Percentiles rank a stretch among this genome's conserved stretches.
phyloP scores from a whole-genome alignment of 1,140 invertebrate genomes.

The Brachystomella parvula region DNA sequence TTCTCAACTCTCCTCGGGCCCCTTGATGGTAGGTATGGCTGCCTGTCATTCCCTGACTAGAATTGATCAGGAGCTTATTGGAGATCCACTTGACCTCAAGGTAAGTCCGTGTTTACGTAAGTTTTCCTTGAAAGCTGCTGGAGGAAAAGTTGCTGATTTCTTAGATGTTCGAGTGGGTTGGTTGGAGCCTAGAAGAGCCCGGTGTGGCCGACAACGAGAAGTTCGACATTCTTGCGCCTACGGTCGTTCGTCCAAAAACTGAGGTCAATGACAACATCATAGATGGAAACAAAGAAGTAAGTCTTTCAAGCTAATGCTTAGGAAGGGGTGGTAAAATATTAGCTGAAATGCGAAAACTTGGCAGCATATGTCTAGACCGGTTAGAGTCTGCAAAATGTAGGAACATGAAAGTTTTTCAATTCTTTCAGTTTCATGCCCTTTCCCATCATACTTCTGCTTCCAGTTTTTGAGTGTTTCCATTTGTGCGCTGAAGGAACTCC shows the following conservation, averaged over 20 bases:
- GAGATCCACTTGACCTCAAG: constrained; percentile 76
- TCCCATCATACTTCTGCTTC: too few species aligned
- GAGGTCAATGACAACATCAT: constrained; percentile 28
- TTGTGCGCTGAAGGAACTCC: too few species aligned
- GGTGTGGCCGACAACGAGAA: constrained; percentile 73
- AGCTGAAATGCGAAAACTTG: too few species aligned
- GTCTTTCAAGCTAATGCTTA: too few species aligned
- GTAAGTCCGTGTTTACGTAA: constrained; percentile 32
- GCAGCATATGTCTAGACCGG: too few species aligned
- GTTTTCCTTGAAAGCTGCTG: neutral
- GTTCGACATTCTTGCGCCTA: constrained; percentile 78
- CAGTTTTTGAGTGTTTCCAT: too few species aligned
- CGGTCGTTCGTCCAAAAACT: constrained; percentile 59
- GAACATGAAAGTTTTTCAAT: too few species aligned
- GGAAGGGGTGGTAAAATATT: too few species aligned
- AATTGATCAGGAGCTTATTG: constrained; percentile 64
- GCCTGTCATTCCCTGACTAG: constrained; percentile 74
- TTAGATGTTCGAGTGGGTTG: constrained; percentile 74
- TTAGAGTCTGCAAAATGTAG: too few species aligned
- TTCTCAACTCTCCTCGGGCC: constrained; percentile 29
- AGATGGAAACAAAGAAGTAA: constrained; percentile 3
- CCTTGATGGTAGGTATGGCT: constrained; percentile 54
- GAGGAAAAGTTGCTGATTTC: neutral
- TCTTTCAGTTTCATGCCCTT: too few species aligned
- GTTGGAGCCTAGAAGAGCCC: constrained; percentile 80